These are phyloP conservation scores for Hyperoplus lanceolatus DNA, from an alignment of 2,797 vertebrate species.

Conservation along the genomic window DNA sequence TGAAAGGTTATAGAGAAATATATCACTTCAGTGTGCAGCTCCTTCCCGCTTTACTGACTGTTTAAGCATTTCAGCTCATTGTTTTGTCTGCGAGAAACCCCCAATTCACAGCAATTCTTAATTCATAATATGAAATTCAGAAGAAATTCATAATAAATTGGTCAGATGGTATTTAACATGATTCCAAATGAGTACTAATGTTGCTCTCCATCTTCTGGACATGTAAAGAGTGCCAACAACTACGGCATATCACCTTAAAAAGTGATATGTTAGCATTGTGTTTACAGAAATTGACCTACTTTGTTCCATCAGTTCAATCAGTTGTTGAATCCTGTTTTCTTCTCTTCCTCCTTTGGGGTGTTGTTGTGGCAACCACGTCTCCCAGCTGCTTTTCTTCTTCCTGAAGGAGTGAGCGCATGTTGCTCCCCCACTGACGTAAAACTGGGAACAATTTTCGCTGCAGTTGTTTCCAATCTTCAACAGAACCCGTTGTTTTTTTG, in stretches of 20 bases:
- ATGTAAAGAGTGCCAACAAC: not conserved
- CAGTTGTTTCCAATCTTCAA: conserved; percentile 79
- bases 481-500: conserved; percentile 67
- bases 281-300: not conserved
- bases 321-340: conserved; percentile 33
- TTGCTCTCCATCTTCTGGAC: not conserved
- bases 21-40: not conserved
- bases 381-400: conserved; percentile 32
- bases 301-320: not conserved
- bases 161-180: not conserved
- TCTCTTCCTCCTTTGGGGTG: conserved; percentile 23
- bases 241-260: not conserved
- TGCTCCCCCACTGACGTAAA: conserved; percentile 5
- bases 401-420: conserved; percentile 44
- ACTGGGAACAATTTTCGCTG: conserved; percentile 71
- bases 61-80: not conserved
- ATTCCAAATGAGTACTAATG: not conserved
- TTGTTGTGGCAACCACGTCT: conserved; percentile 55
- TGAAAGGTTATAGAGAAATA: not conserved
- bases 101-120: no score
- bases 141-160: not conserved
- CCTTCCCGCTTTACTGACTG: no score
- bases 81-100: not conserved
- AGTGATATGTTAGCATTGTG: not conserved
- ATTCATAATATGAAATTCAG: no score